Evolutionary conservation across 2,113 vertebrate genomes (phyloP).

Genomic region (Eupsittula cactorum): DNA sequence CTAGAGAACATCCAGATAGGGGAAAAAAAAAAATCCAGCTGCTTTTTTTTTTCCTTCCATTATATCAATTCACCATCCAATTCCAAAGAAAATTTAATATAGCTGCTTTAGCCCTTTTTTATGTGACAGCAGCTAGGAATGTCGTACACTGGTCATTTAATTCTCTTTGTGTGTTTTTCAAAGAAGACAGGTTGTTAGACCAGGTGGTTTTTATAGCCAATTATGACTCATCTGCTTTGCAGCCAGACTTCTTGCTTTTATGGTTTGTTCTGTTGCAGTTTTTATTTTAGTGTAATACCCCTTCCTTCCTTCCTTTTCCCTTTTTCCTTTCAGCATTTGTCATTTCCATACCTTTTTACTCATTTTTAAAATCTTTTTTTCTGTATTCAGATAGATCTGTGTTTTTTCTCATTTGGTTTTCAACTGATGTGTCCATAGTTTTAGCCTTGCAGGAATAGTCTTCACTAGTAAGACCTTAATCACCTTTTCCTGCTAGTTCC

Average conservation of each 20-base stretch:
- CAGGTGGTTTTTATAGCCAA: neutral
- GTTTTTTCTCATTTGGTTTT: neutral
- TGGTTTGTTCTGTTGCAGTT: neutral
- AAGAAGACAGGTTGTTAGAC: neutral
- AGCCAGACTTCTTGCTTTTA: neutral
- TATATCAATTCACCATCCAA: neutral
- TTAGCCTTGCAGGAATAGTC: neutral
- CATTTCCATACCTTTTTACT: neutral
- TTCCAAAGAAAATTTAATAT: neutral
- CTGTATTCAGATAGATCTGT: neutral
- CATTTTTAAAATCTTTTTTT: neutral
- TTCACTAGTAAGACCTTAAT: neutral
- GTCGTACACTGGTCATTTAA: neutral
- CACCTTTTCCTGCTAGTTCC: neutral
- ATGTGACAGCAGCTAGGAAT: neutral
- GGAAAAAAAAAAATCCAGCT: neutral
- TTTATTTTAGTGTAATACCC: neutral
- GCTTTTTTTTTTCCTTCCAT: neutral
- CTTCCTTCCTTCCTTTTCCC: neutral
- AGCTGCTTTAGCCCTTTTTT: neutral
- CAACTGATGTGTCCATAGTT: neutral
- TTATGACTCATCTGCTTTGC: conserved; percentile 22
- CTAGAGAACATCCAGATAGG: neutral
- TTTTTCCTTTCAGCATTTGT: neutral
- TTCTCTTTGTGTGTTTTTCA: neutral